A percentile compares a stretch with the other conserved stretches of the same genome.
These are phyloP conservation scores for Kryptopterus vitreolus DNA, from an alignment of 2,797 vertebrate genomes.

Conservation along the genomic window DNA sequence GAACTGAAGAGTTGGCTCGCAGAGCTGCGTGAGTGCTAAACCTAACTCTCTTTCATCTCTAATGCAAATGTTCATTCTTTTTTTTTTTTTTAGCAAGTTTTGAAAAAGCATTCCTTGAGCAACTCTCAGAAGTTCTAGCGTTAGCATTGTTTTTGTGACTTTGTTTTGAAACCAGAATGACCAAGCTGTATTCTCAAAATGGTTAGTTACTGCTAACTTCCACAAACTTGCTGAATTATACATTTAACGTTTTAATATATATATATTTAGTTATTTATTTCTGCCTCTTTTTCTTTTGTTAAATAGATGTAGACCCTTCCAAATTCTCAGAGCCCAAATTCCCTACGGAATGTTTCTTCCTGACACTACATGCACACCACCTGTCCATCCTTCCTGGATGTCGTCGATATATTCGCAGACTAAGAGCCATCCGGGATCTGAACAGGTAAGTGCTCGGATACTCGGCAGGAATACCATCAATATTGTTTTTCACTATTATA, in stretches of 20 bases:
- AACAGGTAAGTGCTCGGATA: conserved; percentile 81
- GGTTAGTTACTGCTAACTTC: neutral
- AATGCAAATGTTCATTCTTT: neutral
- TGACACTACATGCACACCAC: conserved; percentile 95
- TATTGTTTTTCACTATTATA: neutral
- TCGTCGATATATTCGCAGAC: conserved; percentile 94
- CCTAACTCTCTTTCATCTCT: neutral
- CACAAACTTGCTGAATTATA: neutral
- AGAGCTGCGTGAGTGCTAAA: conserved; percentile 84
- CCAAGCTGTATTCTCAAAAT: neutral
- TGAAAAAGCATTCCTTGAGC: neutral
- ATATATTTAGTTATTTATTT: neutral
- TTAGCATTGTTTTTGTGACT: neutral
- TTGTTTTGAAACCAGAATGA: neutral
- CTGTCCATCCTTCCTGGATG: conserved; percentile 95
- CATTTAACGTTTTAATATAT: neutral
- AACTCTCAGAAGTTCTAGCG: neutral
- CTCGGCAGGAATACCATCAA: neutral
- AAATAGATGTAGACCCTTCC: conserved; percentile 80
- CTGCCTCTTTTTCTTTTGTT: neutral
- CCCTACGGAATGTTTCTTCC: conserved; percentile 95
- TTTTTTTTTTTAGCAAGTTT: too few species aligned
- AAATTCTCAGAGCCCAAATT: conserved; percentile 85
- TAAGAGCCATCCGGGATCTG: conserved; percentile 93
- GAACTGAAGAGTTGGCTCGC: conserved; percentile 87